Evolutionary conservation across 2,888 invertebrate species (phyloP).

Genomic region (Synergus japonicus): DNA sequence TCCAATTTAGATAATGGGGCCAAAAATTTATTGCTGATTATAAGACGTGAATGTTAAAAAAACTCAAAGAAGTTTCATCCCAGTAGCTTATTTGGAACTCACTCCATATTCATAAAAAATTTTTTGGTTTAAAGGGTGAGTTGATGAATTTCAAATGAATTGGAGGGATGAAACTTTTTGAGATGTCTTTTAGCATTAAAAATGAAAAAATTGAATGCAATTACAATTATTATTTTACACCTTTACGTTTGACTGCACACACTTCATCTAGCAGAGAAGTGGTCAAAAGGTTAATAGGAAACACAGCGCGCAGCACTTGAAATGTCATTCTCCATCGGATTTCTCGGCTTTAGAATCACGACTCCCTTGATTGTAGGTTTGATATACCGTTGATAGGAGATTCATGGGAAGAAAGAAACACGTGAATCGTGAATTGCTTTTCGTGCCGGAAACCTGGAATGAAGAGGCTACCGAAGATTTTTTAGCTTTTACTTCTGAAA

Average conservation of each 20-base stretch:
- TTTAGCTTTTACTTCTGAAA: not conserved
- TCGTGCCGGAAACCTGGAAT: not conserved
- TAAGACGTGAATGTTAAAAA: too few species aligned
- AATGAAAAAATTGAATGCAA: not conserved
- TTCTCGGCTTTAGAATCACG: slow-evolving; percentile 29
- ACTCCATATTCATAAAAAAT: too few species aligned
- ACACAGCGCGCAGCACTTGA: not conserved
- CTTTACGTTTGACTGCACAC: slow-evolving; percentile 14
- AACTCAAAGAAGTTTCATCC: too few species aligned
- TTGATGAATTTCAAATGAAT: too few species aligned
- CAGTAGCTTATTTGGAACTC: too few species aligned
- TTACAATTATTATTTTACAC: not conserved
- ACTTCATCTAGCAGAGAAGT: not conserved
- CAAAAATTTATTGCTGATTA: too few species aligned
- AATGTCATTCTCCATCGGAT: slow-evolving; percentile 39
- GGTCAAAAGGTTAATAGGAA: slow-evolving; percentile 32
- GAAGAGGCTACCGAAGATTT: not conserved
- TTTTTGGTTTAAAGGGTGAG: too few species aligned
- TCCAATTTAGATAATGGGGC: too few species aligned
- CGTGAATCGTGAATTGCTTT: not conserved
- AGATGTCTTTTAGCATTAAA: too few species aligned
- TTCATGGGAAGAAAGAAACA: slow-evolving; percentile 20
- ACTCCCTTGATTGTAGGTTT: slow-evolving; percentile 1
- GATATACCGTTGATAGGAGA: slow-evolving; percentile 29
- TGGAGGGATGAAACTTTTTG: too few species aligned